A percentile compares a stretch with the other conserved stretches of the same genome.
Conservation (phyloP, 2,888 invertebrate species). For the Dryomyza anilis region DNA sequence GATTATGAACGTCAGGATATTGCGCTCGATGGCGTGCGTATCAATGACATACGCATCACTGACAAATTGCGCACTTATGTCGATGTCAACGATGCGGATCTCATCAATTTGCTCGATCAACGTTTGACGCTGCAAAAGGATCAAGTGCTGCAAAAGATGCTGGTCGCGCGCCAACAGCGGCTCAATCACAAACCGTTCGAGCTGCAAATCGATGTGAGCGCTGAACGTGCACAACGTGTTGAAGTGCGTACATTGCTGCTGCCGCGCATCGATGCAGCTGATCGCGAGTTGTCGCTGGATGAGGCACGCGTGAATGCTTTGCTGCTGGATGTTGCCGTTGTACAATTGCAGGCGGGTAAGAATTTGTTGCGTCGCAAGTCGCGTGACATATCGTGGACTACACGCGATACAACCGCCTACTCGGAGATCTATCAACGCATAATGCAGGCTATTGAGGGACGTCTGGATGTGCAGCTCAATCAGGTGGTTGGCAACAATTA, state of each 20-base stretch:
- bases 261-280: constrained; percentile 70
- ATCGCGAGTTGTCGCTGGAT: constrained; percentile 51
- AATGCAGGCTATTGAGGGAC: constrained; percentile 60
- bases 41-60: constrained; percentile 69
- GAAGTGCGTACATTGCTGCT: constrained; percentile 71
- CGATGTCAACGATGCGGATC: constrained; percentile 67
- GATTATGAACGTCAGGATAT: constrained; percentile 70
- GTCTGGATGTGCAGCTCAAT: constrained; percentile 56
- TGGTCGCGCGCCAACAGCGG: constrained; percentile 68
- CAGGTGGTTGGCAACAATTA: constrained; percentile 53
- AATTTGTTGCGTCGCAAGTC: constrained; percentile 51
- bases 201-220: constrained; percentile 66
- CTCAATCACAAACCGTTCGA: constrained; percentile 72
- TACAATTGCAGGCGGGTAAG: constrained; percentile 65
- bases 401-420: constrained; percentile 65
- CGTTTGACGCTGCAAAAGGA: constrained; percentile 46
- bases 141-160: constrained; percentile 29
- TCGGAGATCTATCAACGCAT: constrained; percentile 62
- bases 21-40: constrained; percentile 65
- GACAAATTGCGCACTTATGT: constrained; percentile 72
- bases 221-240: constrained; percentile 66
- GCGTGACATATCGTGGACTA: constrained; percentile 57
- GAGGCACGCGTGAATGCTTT: constrained; percentile 66
- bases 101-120: constrained; percentile 51
- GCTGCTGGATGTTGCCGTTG: constrained; percentile 68